A percentile compares a stretch with the other conserved stretches of the same genome.
phyloP scores from a whole-genome alignment of 2,888 invertebrate species.

The Germaria angustata region DNA sequence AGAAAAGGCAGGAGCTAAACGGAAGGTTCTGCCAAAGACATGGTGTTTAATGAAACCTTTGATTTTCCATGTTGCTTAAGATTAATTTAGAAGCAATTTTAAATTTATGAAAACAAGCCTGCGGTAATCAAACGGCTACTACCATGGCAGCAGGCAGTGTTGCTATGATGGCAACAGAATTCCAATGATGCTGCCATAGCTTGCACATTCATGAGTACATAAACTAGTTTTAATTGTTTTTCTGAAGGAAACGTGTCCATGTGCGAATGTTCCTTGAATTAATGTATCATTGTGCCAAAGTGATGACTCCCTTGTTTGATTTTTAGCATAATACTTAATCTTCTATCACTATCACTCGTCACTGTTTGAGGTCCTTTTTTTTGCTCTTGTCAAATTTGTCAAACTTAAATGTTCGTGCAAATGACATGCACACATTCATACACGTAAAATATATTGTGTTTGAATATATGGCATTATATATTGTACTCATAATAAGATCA shows the following conservation, averaged over 20 bases:
- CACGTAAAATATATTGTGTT: background rate
- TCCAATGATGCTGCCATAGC: no score
- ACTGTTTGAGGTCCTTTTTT: no score
- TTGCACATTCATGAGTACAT: no score
- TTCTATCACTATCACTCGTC: background rate
- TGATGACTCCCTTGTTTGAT: slow-evolving; percentile 28
- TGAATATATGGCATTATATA: background rate
- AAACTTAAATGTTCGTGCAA: slow-evolving; percentile 7
- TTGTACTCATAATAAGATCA: background rate
- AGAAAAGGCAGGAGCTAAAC: no score
- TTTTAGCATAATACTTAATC: background rate
- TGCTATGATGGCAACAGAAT: no score
- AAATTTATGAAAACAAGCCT: slow-evolving; percentile 6
- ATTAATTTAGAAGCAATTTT: slow-evolving; percentile 36
- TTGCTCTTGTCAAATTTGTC: slow-evolving; percentile 41
- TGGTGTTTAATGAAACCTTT: slow-evolving; percentile 11
- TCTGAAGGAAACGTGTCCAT: background rate
- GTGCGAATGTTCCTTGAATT: background rate
- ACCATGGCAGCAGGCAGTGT: no score
- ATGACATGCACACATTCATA: background rate
- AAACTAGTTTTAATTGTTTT: background rate
- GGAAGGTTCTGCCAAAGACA: background rate
- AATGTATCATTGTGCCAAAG: slow-evolving; percentile 15
- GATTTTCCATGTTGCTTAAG: slow-evolving; percentile 9
- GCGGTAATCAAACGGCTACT: no score